phyloP scores from a whole-genome alignment of 2,888 invertebrate species.

The Chloroclysta siterata region DNA sequence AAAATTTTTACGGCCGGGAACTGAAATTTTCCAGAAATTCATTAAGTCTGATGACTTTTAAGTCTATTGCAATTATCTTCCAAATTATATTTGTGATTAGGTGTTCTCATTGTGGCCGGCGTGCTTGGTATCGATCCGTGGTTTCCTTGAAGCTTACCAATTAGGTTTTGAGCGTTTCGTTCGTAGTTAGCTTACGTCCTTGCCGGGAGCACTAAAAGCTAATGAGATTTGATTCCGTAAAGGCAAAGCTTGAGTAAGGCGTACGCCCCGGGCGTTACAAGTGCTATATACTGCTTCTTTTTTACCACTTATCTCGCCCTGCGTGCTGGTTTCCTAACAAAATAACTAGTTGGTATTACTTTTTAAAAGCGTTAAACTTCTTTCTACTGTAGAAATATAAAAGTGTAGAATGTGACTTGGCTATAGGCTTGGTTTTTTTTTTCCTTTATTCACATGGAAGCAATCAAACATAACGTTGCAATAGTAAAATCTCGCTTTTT shows the following conservation, averaged over 20 bases:
- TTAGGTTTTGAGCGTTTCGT: constrained; percentile 32
- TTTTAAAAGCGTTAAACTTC: constrained; percentile 41
- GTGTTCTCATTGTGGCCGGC: constrained; percentile 17
- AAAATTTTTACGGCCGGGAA: constrained; percentile 9
- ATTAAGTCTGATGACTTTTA: constrained; percentile 21
- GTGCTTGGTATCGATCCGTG: constrained; percentile 23
- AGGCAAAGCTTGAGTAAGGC: constrained; percentile 54
- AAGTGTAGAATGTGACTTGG: no score
- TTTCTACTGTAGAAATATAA: constrained; percentile 6
- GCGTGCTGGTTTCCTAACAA: constrained; percentile 50
- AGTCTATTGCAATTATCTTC: constrained; percentile 19
- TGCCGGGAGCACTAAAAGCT: constrained; percentile 38
- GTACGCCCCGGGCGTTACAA: constrained; percentile 43
- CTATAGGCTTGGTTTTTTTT: no score
- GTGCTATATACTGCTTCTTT: constrained; percentile 47
- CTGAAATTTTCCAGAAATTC: constrained; percentile 1
- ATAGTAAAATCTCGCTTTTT: background rate
- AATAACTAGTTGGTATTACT: constrained; percentile 59
- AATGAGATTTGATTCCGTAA: constrained; percentile 64
- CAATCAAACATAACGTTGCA: no score
- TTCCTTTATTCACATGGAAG: no score
- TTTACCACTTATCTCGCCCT: constrained; percentile 47
- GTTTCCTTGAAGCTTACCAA: constrained; percentile 27
- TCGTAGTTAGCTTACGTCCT: constrained; percentile 29
- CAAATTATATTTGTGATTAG: constrained; percentile 23